Percentiles rank a stretch among this genome's conserved stretches.
Evolutionary conservation across 2,888 invertebrate genomes (phyloP).

Genomic region (Mesoligia furuncula): DNA sequence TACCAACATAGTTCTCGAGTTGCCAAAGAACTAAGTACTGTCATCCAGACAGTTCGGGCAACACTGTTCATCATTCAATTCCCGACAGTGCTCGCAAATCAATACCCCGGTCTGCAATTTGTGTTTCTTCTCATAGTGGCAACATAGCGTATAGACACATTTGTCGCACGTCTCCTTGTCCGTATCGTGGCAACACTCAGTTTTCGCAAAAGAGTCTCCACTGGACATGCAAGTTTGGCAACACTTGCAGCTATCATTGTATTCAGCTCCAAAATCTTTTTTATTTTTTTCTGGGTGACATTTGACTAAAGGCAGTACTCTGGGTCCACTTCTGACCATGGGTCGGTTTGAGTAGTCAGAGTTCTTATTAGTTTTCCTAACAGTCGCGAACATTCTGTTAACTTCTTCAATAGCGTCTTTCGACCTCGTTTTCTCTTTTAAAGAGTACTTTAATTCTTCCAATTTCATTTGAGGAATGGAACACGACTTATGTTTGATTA

Average conservation of each 20-base stretch:
- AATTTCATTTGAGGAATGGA: slow-evolving; percentile 87
- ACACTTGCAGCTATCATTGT: slow-evolving; percentile 65
- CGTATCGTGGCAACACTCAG: slow-evolving; percentile 68
- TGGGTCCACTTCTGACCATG: slow-evolving; percentile 79
- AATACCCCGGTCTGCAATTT: slow-evolving; percentile 60
- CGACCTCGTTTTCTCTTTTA: slow-evolving; percentile 80
- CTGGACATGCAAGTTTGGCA: slow-evolving; percentile 79
- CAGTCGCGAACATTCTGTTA: slow-evolving; percentile 85
- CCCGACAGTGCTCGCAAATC: slow-evolving; percentile 71
- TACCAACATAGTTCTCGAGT: background rate
- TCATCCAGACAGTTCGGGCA: slow-evolving; percentile 48
- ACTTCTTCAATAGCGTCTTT: slow-evolving; percentile 86
- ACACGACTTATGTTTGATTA: slow-evolving; percentile 82
- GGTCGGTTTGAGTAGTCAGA: slow-evolving; percentile 78
- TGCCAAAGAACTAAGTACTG: slow-evolving; percentile 26
- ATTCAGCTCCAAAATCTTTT: slow-evolving; percentile 7
- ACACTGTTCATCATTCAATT: slow-evolving; percentile 52
- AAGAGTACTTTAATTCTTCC: slow-evolving; percentile 81
- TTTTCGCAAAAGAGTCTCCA: slow-evolving; percentile 76
- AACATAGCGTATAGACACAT: slow-evolving; percentile 75
- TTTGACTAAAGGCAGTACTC: slow-evolving; percentile 84
- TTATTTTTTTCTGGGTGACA: slow-evolving; percentile 45
- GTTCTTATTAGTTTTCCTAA: slow-evolving; percentile 68
- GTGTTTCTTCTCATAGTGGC: slow-evolving; percentile 70
- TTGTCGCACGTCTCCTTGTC: slow-evolving; percentile 70